phyloP scores from a whole-genome alignment of 1,140 invertebrate species.

The Camponotus floridanus region DNA sequence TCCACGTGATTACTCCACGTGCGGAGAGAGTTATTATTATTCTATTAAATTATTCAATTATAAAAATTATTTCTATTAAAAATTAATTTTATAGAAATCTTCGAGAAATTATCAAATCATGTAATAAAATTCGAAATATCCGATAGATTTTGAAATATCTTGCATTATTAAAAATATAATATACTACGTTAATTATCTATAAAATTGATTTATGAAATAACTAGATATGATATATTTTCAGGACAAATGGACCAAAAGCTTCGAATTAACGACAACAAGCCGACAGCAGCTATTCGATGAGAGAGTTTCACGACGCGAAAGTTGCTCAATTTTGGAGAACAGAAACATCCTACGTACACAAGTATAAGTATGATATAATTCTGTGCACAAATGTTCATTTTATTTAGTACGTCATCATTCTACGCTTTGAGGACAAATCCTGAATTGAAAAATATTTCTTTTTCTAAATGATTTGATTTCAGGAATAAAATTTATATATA shows the following conservation, averaged over 20 bases:
- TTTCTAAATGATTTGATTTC: not conserved
- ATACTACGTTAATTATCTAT: not conserved
- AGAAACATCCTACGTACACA: not conserved
- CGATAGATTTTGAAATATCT: not conserved
- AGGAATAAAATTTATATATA: not conserved
- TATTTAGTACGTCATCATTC: not conserved
- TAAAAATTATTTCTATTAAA: constrained; percentile 3
- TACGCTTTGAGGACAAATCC: not conserved
- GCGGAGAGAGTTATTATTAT: not conserved
- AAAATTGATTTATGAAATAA: not conserved
- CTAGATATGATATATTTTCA: not conserved
- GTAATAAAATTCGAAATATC: not conserved
- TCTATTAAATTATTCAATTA: too few relatives aligned
- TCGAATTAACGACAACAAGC: constrained; percentile 52
- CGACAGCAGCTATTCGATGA: not conserved
- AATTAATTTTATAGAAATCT: not conserved
- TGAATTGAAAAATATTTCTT: not conserved
- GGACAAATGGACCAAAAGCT: constrained; percentile 41
- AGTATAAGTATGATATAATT: not conserved
- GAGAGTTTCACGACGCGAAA: not conserved
- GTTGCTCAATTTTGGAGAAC: not conserved
- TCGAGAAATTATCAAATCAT: not conserved
- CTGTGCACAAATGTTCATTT: not conserved
- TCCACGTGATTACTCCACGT: not conserved
- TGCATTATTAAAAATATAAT: not conserved